Base-by-base conservation (phyloP, 2,888 invertebrate genomes). In the Strigamia maritima region DNA sequence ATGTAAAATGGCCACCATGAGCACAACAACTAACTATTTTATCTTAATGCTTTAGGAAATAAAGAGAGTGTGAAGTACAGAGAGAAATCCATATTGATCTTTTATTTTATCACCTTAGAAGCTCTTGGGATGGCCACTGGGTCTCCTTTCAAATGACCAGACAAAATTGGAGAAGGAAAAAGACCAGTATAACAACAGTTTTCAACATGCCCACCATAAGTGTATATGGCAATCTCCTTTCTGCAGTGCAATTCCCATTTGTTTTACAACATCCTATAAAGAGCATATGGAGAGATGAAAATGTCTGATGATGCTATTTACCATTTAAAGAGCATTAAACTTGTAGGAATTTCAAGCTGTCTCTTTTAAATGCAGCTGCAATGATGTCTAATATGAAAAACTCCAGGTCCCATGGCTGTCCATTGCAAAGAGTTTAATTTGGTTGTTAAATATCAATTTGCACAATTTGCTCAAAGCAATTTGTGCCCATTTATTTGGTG, bases 401-500 rank as follows among this genome's bases (percentile, higher is more conserved):
- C n/a, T 49, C 49, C 49, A 49, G 49, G 49, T 49, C 49, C 49
- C 49, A 49, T 19, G 49, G 49, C 49, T 49, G 49, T 49, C 49
- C 49, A 49, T 49, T 49, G 8, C 16, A 7, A n/a, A n/a, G 6
- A 49, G 49, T 49, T 49, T 49, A 49, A 49, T 49, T 49, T 49
- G 49, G 19, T 49, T 49, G 49, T 49, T 49, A 49, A 49, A 49
- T 49, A 49, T 49, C 49, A 49, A 49, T 49, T 49, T 49, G 49
- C 49, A 49, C 49, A 49, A 49, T 49, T 49, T 49, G 49, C 49
- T n/a, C 1, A 6, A 16, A n/a, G 49, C 49, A 49, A 49, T 49
- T 49, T 49, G 49, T 49, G 49, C 49, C n/a, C 49, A 49, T 49
- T 49, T 49, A 49, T 49, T 49, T 49, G 49, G 49, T n/a, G 49